Evolutionary conservation across 1,140 invertebrate genomes (phyloP).

Genomic region (Ectropis grisescens): DNA sequence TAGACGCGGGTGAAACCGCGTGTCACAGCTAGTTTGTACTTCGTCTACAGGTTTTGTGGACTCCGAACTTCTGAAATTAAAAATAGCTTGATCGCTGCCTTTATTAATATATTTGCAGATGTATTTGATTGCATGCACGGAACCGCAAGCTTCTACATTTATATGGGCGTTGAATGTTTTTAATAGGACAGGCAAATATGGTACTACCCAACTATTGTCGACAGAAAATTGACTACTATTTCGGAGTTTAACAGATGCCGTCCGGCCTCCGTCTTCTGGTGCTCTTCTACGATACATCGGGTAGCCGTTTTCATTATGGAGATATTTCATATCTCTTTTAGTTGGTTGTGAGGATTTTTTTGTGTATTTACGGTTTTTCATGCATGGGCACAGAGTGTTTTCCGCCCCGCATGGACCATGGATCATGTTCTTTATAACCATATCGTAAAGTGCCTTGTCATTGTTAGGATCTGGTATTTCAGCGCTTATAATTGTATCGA

Average conservation of each 20-base stretch:
- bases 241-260: not conserved
- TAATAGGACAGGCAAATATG: slow-evolving; percentile 1
- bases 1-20: no score
- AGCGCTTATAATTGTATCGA: not conserved
- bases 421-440: slow-evolving; percentile 2
- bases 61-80: not conserved
- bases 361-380: slow-evolving; percentile 1
- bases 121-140: slow-evolving; percentile 2
- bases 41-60: no score
- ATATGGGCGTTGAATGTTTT: slow-evolving; percentile 4
- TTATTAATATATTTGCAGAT: not conserved
- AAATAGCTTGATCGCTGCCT: slow-evolving; percentile 5
- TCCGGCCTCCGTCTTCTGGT: slow-evolving; percentile 1
- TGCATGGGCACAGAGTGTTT: slow-evolving; percentile 1
- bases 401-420: slow-evolving; percentile 2
- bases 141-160: slow-evolving; percentile 2
- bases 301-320: not conserved
- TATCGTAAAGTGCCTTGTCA: slow-evolving; percentile 1
- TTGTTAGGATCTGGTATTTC: slow-evolving; percentile 1
- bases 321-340: not conserved
- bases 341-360: not conserved
- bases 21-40: no score
- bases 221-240: not conserved
- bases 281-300: slow-evolving; percentile 1
- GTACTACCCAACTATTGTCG: slow-evolving; percentile 2